Percentiles rank a stretch among this genome's conserved stretches.
phyloP scores from a whole-genome alignment of 1,140 invertebrate genomes.

The Sycophila sp. region DNA sequence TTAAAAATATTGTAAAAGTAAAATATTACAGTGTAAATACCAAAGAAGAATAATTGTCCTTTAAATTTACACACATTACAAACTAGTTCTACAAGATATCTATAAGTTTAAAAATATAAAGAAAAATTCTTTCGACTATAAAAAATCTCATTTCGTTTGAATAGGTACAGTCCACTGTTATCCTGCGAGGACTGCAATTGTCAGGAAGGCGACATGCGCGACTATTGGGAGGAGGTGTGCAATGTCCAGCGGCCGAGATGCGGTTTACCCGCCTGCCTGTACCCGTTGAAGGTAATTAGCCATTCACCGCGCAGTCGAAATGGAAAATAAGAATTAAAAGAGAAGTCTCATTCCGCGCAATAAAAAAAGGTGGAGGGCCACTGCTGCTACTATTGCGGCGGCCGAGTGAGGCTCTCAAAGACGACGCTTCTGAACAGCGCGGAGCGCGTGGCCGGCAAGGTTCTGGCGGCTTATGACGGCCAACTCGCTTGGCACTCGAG shows the following conservation, averaged over 20 bases:
- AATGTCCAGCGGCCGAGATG: constrained; percentile 54
- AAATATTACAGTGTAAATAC: too few species aligned
- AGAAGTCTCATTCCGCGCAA: too few species aligned
- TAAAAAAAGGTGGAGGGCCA: constrained; percentile 63
- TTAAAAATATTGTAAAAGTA: too few species aligned
- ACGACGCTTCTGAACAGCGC: constrained; percentile 44
- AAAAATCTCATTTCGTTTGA: too few species aligned
- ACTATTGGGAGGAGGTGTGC: constrained; percentile 58
- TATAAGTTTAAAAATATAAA: too few species aligned
- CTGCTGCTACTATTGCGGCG: constrained; percentile 61
- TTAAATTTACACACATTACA: too few species aligned
- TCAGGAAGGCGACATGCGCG: constrained; percentile 46
- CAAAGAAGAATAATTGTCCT: too few species aligned
- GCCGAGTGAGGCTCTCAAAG: constrained; percentile 42
- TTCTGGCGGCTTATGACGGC: constrained; percentile 41
- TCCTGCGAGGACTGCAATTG: constrained; percentile 53
- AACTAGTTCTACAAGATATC: too few species aligned
- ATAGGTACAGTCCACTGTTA: constrained; percentile 47
- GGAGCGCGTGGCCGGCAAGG: constrained; percentile 38
- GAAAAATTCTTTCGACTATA: too few species aligned
- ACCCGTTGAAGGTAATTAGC: constrained; percentile 57
- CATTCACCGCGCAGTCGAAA: too few species aligned
- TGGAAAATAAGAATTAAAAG: too few species aligned
- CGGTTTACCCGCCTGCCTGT: constrained; percentile 47
- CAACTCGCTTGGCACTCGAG: constrained; percentile 54